These are phyloP conservation scores for Apostichopus leukothele DNA, from an alignment of 53 echinoderm and acorn worm genomes.

Conservation along the genomic window DNA sequence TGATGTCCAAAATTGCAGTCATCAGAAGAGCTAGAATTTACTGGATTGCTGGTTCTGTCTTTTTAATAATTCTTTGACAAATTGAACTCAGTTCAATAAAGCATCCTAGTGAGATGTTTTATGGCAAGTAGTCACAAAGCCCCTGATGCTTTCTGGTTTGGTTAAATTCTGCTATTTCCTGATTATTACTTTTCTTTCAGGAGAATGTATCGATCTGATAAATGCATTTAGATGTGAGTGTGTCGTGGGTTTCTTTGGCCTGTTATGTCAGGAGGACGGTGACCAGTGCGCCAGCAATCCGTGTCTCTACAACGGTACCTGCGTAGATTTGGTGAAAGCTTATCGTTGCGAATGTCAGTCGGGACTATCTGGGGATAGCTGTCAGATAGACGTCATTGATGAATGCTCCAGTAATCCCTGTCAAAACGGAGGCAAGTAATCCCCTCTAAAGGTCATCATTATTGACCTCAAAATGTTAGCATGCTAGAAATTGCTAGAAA, in stretches of 20 bases:
- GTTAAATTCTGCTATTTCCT: not conserved
- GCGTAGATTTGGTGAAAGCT: conserved; percentile 75
- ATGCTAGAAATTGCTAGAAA: no score
- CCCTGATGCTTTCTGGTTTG: not conserved
- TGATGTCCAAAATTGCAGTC: no score
- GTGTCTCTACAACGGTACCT: conserved; percentile 81
- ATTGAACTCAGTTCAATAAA: no score
- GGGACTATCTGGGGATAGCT: conserved; percentile 67
- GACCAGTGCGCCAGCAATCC: conserved; percentile 75
- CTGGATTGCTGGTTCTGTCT: no score
- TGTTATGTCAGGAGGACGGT: conserved; percentile 74
- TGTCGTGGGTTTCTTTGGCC: conserved; percentile 64
- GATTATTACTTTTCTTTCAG: conserved; percentile 33
- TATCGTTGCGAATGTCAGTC: conserved; percentile 66
- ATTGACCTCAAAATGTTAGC: no score
- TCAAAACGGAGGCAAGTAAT: conserved; percentile 61
- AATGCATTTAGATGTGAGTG: conserved; percentile 80
- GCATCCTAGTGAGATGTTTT: no score
- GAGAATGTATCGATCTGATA: conserved; percentile 69
- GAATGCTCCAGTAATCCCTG: conserved; percentile 80
- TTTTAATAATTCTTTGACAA: no score
- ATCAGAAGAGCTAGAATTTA: no score
- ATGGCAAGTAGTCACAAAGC: no score
- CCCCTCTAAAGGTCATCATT: no score
- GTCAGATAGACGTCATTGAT: conserved; percentile 72